phyloP scores from a whole-genome alignment of 1,140 invertebrate genomes.

The Cyclina sinensis region DNA sequence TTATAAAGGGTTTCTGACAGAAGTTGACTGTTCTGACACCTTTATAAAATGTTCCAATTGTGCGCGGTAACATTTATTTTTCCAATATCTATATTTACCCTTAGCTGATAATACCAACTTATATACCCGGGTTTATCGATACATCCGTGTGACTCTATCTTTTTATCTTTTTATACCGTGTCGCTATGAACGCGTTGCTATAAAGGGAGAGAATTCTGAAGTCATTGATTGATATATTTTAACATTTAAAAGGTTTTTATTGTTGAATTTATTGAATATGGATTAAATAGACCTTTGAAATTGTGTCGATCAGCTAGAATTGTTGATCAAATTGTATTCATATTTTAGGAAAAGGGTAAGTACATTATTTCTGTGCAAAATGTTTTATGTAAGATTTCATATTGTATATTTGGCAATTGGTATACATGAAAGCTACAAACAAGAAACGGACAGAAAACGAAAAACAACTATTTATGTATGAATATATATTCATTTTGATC shows the following conservation, averaged over 20 bases:
- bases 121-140: constrained; percentile 20
- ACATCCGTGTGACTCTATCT: neutral
- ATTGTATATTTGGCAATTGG: no score
- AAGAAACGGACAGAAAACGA: no score
- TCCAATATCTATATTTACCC: constrained; percentile 33
- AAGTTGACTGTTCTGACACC: neutral
- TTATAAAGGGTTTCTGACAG: neutral
- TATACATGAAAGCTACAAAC: no score
- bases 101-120: neutral
- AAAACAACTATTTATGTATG: no score
- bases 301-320: neutral
- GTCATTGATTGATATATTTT: neutral
- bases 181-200: constrained; percentile 49
- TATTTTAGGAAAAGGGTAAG: neutral
- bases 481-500: no score
- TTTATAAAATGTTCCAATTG: constrained; percentile 10
- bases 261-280: neutral
- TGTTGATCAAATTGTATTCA: neutral
- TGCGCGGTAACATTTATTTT: constrained; percentile 9
- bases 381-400: no score
- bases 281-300: neutral
- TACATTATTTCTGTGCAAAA: neutral
- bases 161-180: constrained; percentile 25
- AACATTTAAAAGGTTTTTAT: neutral
- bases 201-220: constrained; percentile 33